Evolutionary conservation across 1,140 invertebrate species (phyloP).

Genomic region (Pseudomyrmex cubaensis): DNA sequence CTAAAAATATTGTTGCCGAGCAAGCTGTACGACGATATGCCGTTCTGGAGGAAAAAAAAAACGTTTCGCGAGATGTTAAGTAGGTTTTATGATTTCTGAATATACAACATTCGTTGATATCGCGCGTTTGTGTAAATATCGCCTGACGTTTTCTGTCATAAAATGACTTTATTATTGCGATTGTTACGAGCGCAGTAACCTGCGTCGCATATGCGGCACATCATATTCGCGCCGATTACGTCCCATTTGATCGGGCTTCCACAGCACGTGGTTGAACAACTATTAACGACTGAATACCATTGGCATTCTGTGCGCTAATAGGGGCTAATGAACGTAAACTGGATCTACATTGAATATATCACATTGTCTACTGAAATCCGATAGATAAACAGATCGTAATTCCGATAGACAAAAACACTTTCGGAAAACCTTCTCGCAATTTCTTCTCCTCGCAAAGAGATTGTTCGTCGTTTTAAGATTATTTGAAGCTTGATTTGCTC

Average conservation of each 20-base stretch:
- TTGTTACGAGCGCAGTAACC: constrained; percentile 21
- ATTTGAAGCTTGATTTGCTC: background rate
- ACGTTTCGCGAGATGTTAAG: background rate
- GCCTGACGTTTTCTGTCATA: constrained; percentile 1
- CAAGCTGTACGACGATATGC: background rate
- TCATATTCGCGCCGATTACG: constrained; percentile 36
- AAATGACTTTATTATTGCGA: constrained; percentile 30
- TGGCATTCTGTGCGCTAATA: constrained; percentile 58
- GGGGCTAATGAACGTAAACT: constrained; percentile 53
- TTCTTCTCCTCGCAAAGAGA: background rate
- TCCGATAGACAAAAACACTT: background rate
- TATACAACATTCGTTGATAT: background rate
- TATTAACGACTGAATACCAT: constrained; percentile 39
- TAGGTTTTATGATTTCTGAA: background rate
- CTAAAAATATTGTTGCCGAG: background rate
- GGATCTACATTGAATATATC: constrained; percentile 37
- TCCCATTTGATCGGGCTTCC: constrained; percentile 27
- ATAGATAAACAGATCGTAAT: background rate
- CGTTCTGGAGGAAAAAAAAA: background rate
- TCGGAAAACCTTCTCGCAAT: background rate
- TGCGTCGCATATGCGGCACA: constrained; percentile 33
- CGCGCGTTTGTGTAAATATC: constrained; percentile 26
- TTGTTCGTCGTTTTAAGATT: background rate
- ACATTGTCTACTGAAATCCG: constrained; percentile 48
- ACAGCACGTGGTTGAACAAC: constrained; percentile 31